Conservation (phyloP, 1,140 invertebrate species). For the Leptopilina clavipes region DNA sequence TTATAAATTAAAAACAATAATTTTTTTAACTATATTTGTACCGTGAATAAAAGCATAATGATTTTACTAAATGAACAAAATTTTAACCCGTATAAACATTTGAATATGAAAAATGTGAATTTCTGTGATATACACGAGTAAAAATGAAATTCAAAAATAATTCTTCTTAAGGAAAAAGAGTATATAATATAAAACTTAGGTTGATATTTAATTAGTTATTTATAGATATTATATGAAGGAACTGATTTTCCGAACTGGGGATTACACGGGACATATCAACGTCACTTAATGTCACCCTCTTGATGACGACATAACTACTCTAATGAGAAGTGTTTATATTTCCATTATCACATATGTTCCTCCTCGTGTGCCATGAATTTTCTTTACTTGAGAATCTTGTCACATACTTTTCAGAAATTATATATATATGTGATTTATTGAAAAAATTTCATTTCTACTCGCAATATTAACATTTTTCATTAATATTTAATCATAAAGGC, state of each 20-base stretch:
- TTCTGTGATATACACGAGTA: too few relatives aligned
- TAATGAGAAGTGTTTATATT: constrained; percentile 1
- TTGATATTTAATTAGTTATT: constrained; percentile 1
- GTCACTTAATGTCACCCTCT: constrained; percentile 12
- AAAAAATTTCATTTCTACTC: too few relatives aligned
- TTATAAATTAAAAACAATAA: too few relatives aligned
- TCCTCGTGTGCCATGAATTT: not conserved
- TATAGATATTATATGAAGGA: not conserved
- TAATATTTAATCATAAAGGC: too few relatives aligned
- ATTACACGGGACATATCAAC: not conserved
- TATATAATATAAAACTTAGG: not conserved
- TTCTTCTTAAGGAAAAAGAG: not conserved
- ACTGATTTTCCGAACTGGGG: constrained; percentile 1
- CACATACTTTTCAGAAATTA: not conserved
- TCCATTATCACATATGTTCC: constrained; percentile 1
- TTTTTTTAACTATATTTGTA: too few relatives aligned
- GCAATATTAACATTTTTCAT: too few relatives aligned
- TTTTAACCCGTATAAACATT: too few relatives aligned
- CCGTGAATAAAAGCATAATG: too few relatives aligned
- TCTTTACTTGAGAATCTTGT: not conserved
- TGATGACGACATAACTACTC: constrained; percentile 15
- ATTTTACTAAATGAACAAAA: too few relatives aligned
- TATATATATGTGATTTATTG: too few relatives aligned
- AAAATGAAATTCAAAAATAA: not conserved
- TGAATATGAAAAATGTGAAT: too few relatives aligned